These are phyloP conservation scores for Tyto alba DNA, from an alignment of 2,113 vertebrate genomes.

Conservation along the genomic window DNA sequence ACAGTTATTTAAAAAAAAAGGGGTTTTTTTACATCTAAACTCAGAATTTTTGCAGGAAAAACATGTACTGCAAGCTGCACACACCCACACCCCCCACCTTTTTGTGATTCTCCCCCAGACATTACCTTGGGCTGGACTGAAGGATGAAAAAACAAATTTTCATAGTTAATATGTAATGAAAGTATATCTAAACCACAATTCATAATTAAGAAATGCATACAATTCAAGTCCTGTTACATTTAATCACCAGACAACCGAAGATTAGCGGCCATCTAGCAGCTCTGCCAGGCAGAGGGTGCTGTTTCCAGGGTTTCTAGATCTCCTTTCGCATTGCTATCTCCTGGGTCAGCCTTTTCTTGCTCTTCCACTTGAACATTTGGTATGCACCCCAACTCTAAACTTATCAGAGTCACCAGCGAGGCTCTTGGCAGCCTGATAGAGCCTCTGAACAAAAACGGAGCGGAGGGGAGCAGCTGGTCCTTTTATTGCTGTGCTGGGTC, in stretches of 20 bases:
- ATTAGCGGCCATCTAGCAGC: not conserved
- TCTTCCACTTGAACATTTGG: slow-evolving; percentile 15
- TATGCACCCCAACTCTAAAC: slow-evolving; percentile 15
- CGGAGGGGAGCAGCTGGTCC: slow-evolving; percentile 40
- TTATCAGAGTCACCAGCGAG: slow-evolving; percentile 30
- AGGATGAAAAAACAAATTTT: not conserved
- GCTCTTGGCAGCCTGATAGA: slow-evolving; percentile 27
- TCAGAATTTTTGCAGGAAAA: not conserved
- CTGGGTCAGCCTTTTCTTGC: not conserved
- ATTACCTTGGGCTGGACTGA: not conserved
- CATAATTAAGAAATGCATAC: not conserved
- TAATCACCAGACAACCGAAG: not conserved
- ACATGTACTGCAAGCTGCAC: not conserved
- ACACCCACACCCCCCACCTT: too few relatives aligned
- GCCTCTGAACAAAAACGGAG: slow-evolving; percentile 6
- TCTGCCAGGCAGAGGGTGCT: not conserved
- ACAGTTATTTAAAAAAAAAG: not conserved
- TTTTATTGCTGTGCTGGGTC: slow-evolving; percentile 19
- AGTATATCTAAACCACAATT: not conserved
- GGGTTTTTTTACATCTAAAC: not conserved
- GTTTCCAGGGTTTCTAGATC: not conserved
- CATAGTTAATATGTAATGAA: not conserved
- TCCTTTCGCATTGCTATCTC: not conserved
- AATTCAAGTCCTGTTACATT: not conserved
- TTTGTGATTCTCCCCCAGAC: not conserved